These are phyloP conservation scores for Hanleya hanleyi DNA, from an alignment of 2,888 invertebrate genomes.

Conservation along the genomic window DNA sequence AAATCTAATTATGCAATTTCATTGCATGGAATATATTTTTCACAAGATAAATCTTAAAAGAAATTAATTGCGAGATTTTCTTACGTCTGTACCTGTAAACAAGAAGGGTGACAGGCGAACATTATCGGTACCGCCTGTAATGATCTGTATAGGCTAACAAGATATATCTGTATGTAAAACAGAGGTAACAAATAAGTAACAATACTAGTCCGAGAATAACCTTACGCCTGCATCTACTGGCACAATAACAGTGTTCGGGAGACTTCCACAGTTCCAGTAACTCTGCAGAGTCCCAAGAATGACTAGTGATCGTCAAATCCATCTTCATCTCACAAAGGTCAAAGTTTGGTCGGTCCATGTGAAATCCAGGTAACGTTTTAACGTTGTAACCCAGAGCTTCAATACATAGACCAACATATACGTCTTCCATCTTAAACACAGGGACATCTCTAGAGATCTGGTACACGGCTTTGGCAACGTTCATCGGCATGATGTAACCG, in stretches of 20 bases:
- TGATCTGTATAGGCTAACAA: too few relatives aligned
- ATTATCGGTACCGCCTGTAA: too few relatives aligned
- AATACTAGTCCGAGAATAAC: too few relatives aligned
- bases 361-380: slow-evolving; percentile 41
- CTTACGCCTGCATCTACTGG: neutral
- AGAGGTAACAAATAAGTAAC: too few relatives aligned
- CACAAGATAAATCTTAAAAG: too few relatives aligned
- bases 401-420: slow-evolving; percentile 54
- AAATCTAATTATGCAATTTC: too few relatives aligned
- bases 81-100: too few relatives aligned
- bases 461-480: slow-evolving; percentile 43
- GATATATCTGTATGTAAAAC: too few relatives aligned
- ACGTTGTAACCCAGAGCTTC: slow-evolving; percentile 41
- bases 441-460: slow-evolving; percentile 51
- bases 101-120: too few relatives aligned
- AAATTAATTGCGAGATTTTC: too few relatives aligned
- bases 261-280: slow-evolving; percentile 24
- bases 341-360: slow-evolving; percentile 21
- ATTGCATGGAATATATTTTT: too few relatives aligned
- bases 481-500: slow-evolving; percentile 52
- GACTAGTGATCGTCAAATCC: slow-evolving; percentile 39
- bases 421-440: slow-evolving; percentile 61
- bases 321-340: slow-evolving; percentile 42
- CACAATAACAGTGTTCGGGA: neutral
- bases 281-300: slow-evolving; percentile 32